Base-by-base conservation (phyloP, 2,888 invertebrate species). In the Tachina grossa region DNA sequence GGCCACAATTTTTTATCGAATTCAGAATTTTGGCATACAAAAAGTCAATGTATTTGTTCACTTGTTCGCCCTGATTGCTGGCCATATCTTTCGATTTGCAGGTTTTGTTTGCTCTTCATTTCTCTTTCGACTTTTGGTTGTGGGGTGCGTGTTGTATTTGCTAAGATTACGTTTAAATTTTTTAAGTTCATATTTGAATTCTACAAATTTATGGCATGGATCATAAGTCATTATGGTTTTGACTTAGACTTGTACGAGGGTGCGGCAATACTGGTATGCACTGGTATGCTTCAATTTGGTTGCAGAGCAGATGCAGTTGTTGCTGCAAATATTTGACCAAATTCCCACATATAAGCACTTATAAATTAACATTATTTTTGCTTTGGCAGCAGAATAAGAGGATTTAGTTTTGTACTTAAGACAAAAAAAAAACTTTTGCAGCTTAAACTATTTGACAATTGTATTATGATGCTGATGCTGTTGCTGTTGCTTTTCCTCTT, bases 361-460 rank as follows among this genome's bases (percentile, higher is more conserved):
- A 22, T 22, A 39, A 41, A 19, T 13, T 14, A 53, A 53, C 13
- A 22, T 22, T 41, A 19, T 49, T 45, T 41, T 66, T 51, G 19
- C 14, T 61, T 45, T 63, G 31, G 31, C 31, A 31, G 55, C 14
- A 16, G 16, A 69, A 57, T 78, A 66, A 83, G 66, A 63, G 72
- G 72, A 77, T 83, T 78, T 72, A 45, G 68, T 68, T 72, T 53
- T 72, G 14, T 49, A 19, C 31, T 43, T 57, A n/a, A 11, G 16
- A 14, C 31, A 31, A 31, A 31, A 31, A 31, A 31, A 31, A 31
- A 6, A 31, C 31, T 43, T 49, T 59, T 22, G 14, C 43, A 51
- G 65, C 53, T 74, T 66, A 72, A 72, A 78, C 19, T 72, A 72
- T 77, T 77, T 77, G 71, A 72, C 83, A 83, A 74, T 83, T 83